phyloP scores from a whole-genome alignment of 2,797 vertebrate species.

The Salmo trutta region DNA sequence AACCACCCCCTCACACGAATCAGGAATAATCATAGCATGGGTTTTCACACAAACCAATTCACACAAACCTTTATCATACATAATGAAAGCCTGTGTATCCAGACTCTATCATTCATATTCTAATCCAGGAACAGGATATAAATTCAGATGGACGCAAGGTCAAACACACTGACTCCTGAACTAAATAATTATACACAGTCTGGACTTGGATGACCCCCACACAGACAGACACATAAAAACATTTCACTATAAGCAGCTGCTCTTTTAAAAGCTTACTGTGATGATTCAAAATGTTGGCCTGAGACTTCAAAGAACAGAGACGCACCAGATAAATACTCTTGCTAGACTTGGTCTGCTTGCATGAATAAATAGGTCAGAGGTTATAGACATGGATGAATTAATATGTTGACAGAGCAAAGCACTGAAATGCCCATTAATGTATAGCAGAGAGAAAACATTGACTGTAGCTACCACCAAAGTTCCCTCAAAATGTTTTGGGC shows the following conservation, averaged over 20 bases:
- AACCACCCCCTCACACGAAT: slow-evolving; percentile 17
- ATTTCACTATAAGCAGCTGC: slow-evolving; percentile 44
- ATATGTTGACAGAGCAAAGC: not conserved
- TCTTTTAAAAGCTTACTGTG: too few species aligned
- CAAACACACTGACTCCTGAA: not conserved
- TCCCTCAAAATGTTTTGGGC: too few species aligned
- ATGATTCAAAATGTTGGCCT: not conserved
- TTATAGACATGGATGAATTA: not conserved
- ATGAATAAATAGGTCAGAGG: not conserved
- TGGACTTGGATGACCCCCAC: slow-evolving; percentile 1
- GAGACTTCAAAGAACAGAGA: too few species aligned
- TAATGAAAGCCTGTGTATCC: slow-evolving; percentile 20
- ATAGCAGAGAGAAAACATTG: too few species aligned
- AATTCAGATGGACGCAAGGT: not conserved
- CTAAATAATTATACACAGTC: not conserved
- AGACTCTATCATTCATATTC: not conserved
- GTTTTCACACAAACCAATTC: slow-evolving; percentile 2
- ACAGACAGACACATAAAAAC: slow-evolving; percentile 20
- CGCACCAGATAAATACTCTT: not conserved
- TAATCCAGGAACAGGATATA: not conserved
- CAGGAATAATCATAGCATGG: slow-evolving; percentile 12
- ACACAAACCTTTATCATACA: slow-evolving; percentile 16
- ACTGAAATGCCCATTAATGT: too few species aligned
- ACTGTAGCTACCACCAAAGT: too few species aligned
- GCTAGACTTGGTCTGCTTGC: not conserved